phyloP scores from a whole-genome alignment of 2,113 vertebrate genomes.

The Catagonus wagneri region DNA sequence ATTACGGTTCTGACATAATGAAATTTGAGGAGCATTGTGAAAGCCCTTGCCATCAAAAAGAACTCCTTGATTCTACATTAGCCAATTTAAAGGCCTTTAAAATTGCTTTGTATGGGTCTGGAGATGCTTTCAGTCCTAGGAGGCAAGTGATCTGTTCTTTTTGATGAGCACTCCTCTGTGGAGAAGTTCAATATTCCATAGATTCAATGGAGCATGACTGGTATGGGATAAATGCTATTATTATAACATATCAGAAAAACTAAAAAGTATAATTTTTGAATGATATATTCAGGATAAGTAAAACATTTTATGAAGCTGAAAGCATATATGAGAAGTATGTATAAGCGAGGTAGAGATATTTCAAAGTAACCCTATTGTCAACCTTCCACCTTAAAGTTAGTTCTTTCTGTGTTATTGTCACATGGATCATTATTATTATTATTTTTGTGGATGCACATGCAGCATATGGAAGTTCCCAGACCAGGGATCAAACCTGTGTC shows the following conservation, averaged over 20 bases:
- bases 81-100: conserved; percentile 33
- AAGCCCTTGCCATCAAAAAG: not conserved
- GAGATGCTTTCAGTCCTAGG: conserved; percentile 28
- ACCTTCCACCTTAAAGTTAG: not conserved
- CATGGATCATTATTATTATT: not conserved
- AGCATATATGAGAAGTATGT: conserved; percentile 10
- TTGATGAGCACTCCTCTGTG: not conserved
- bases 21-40: conserved; percentile 18
- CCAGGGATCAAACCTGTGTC: no score
- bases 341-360: conserved; percentile 1
- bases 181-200: not conserved
- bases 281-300: conserved; percentile 1
- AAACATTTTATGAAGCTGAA: conserved; percentile 33
- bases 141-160: not conserved
- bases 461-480: no score
- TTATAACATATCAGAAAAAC: conserved; percentile 6
- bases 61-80: conserved; percentile 1
- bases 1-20: not conserved
- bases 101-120: not conserved
- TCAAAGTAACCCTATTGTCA: conserved; percentile 31
- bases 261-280: not conserved
- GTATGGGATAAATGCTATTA: not conserved
- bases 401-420: not conserved
- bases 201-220: not conserved
- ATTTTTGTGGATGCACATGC: no score